These are phyloP conservation scores for Selene dorsalis DNA, from an alignment of 2,797 vertebrate species.

Conservation along the genomic window DNA sequence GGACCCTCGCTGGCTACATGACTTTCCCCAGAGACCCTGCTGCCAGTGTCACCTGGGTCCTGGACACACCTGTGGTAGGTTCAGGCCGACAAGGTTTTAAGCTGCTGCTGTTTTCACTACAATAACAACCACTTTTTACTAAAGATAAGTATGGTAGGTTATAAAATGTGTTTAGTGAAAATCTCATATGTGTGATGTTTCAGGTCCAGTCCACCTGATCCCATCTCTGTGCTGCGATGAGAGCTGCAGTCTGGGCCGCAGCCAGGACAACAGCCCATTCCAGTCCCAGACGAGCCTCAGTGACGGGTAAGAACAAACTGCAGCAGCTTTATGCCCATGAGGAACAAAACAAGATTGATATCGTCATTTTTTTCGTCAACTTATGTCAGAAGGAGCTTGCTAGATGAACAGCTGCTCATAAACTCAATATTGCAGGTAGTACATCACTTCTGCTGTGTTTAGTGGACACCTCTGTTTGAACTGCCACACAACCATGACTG, in stretches of 20 bases:
- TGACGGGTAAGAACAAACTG: constrained; percentile 84
- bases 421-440: constrained; percentile 3
- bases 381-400: neutral
- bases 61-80: constrained; percentile 89
- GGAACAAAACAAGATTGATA: neutral
- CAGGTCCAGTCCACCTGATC: constrained; percentile 91
- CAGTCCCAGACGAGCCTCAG: constrained; percentile 85
- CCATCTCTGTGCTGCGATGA: constrained; percentile 92
- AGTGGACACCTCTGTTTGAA: neutral
- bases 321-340: neutral
- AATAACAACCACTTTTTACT: neutral
- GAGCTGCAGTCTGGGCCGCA: constrained; percentile 83
- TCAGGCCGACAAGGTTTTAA: constrained; percentile 6
- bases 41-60: constrained; percentile 88
- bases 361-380: neutral
- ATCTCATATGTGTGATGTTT: constrained; percentile 15
- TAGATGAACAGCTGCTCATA: constrained; percentile 6
- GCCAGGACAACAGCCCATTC: constrained; percentile 82
- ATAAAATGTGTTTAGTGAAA: no score
- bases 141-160: neutral
- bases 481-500: neutral
- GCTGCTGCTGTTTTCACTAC: no score
- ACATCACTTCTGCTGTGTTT: constrained; percentile 11
- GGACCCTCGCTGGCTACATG: constrained; percentile 85
- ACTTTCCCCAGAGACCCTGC: constrained; percentile 85